A percentile compares a stretch with the other conserved stretches of the same genome.
Conservation (phyloP, 2,797 vertebrate species). For the Brotogeris chrysoptera region DNA sequence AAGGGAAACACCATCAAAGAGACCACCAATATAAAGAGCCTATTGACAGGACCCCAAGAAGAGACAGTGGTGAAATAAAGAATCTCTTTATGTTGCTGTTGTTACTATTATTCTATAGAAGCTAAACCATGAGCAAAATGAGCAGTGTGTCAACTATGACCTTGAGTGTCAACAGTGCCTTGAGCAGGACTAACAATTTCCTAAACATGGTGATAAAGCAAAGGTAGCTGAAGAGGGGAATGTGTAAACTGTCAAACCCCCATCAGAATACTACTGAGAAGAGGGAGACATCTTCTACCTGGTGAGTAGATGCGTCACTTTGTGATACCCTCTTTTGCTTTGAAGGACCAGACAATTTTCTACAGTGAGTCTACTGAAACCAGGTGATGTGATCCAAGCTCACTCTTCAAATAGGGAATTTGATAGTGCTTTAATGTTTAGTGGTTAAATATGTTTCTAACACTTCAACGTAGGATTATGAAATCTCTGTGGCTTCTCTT, state of each 20-base stretch:
- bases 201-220: neutral
- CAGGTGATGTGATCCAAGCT: neutral
- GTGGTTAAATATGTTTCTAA: neutral
- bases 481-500: neutral
- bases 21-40: neutral
- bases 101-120: neutral
- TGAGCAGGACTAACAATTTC: neutral
- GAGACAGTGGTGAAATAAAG: neutral
- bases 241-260: neutral
- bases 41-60: neutral
- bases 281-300: neutral
- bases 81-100: rapidly evolving
- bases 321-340: neutral
- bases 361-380: neutral
- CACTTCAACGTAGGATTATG: neutral
- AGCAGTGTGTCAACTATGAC: neutral
- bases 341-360: neutral
- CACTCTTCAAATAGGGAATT: neutral
- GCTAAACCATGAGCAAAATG: neutral
- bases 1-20: neutral
- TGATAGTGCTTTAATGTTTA: neutral
- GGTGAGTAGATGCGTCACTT: rapidly evolving
- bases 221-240: neutral
- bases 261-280: neutral
- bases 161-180: neutral